A percentile compares a stretch with the other conserved stretches of the same genome.
Conservation (phyloP, 2,113 vertebrate species). For the Corynorhinus townsendii region DNA sequence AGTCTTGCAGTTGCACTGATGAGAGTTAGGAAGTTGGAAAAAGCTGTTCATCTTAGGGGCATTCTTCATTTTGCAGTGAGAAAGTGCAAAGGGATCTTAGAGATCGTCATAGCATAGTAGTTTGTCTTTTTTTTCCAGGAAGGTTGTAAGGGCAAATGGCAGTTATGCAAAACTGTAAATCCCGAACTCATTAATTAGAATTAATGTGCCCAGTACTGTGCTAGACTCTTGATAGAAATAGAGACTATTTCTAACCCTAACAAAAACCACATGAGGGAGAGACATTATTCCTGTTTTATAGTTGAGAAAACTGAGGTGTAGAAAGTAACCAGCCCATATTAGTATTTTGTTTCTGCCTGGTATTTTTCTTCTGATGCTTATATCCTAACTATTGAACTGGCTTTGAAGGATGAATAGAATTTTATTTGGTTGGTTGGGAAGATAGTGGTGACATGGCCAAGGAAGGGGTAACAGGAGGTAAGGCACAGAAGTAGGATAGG, state of each 20-base stretch:
- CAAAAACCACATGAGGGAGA: background rate
- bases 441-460: background rate
- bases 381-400: background rate
- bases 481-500: background rate
- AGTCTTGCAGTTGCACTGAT: background rate
- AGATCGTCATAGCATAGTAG: background rate
- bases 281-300: background rate
- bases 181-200: background rate
- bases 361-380: background rate
- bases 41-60: background rate
- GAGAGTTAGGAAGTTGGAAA: slow-evolving; percentile 7
- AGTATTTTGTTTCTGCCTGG: background rate
- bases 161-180: background rate
- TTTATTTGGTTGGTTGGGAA: background rate
- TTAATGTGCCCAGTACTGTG: background rate
- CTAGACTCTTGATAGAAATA: slow-evolving; percentile 12
- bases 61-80: background rate
- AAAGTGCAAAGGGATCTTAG: background rate
- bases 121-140: slow-evolving; percentile 18
- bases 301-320: background rate
- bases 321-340: background rate
- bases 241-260: background rate
- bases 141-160: background rate
- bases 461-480: background rate
- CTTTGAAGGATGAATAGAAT: background rate